phyloP scores from a whole-genome alignment of 2,888 invertebrate genomes.

The Trissolcus japonicus region DNA sequence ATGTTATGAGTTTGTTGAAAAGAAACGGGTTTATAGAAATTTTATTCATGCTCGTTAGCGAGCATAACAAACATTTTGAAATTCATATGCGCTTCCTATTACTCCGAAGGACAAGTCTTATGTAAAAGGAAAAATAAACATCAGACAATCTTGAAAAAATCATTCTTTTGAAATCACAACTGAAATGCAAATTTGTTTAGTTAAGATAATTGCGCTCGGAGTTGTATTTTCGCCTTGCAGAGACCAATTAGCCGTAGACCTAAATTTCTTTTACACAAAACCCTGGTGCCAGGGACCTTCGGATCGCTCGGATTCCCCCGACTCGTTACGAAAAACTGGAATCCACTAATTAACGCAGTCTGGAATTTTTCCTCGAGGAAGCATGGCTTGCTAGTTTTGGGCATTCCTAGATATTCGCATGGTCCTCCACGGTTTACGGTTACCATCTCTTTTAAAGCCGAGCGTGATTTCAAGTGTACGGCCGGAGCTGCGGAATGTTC shows the following conservation, averaged over 20 bases:
- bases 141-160: conserved; percentile 5
- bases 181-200: conserved; percentile 20
- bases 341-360: conserved; percentile 11
- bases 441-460: conserved; percentile 1
- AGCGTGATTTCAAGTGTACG: conserved; percentile 39
- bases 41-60: conserved; percentile 15
- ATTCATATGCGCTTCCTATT: conserved; percentile 42
- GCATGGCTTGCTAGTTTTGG: background rate
- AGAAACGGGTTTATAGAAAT: conserved; percentile 11
- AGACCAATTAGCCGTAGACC: background rate
- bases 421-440: conserved; percentile 22
- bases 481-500: conserved; percentile 65
- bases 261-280: conserved; percentile 2
- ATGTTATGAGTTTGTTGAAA: background rate
- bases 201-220: conserved; percentile 4
- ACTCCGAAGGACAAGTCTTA: conserved; percentile 26
- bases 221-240: background rate
- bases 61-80: conserved; percentile 29
- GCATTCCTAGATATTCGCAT: conserved; percentile 23
- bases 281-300: no score
- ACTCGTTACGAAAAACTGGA: conserved; percentile 11
- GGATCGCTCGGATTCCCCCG: conserved; percentile 7
- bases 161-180: conserved; percentile 16
- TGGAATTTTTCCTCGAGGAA: conserved; percentile 3
- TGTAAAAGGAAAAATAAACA: conserved; percentile 41